Base-by-base conservation (phyloP, 2,113 vertebrate species). In the Mirounga angustirostris region DNA sequence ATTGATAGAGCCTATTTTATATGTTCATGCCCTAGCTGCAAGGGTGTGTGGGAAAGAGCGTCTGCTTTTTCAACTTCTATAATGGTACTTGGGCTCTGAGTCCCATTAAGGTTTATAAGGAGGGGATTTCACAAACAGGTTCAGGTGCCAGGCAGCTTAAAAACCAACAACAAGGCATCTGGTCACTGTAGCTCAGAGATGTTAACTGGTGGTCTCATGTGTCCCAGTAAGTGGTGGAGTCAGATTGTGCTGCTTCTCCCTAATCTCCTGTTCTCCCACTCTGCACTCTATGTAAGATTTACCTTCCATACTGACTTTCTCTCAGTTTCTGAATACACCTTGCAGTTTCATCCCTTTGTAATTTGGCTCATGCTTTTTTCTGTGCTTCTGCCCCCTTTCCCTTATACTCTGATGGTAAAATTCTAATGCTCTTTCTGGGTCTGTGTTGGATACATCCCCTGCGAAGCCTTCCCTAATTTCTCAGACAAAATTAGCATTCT, bases 401-500 rank as follows among this genome's bases (percentile, higher is more conserved):
- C 36, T 33, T 83, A 52, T 94, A 90, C 15, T 71, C 18, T 82
- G 52, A 65, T 84, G 46, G 50, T 94, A 65, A 94, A 78, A 71
- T 97, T 97, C 52, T 79, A 13, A 15, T 89, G 46, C 8, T 89
- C n/a, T 79, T 88, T 71, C 61, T 91, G 79, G 46, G 50, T 73
- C 19, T 86, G 36, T 96, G 52, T 95, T 90, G 82, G 67, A 86
- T 76, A 56, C 26, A 5, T 78, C 54, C 86, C 19, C 71, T 93
- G 58, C 89, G 89, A 96, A 95, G 61, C 21, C 21, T 88, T 91
- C 65, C 56, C 74, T 90, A 59, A 82, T 92, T 96, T 95, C 56
- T 21, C 28, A 85, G 52, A 61, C 78, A 92, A 63, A 84, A 89
- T 93, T 54, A 79, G 40, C 43, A 91, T 19, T 92, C 24, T 73